Evolutionary conservation across 2,113 vertebrate genomes (phyloP), one percentile per base, ranked within the genome.

Genomic region (Vidua macroura): DNA sequence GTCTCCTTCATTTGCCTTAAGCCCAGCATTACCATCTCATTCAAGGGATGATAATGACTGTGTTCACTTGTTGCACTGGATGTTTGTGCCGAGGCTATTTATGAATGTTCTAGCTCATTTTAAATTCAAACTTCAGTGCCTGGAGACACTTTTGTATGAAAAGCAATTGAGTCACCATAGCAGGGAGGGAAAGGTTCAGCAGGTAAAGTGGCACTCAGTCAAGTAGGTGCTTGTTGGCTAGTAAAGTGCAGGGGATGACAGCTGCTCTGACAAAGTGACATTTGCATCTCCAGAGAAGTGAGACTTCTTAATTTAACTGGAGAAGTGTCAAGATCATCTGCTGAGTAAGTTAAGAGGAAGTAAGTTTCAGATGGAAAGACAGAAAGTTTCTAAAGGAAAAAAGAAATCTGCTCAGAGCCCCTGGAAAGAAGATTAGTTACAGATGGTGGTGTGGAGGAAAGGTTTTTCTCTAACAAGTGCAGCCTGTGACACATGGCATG

Each of bases 181-280:
- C 44, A 73, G n/a, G n/a, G 41, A 72, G 79, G 41, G 74, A 64
- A 37, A 87, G 35, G 33, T 85, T 88, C 73, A 52, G 78, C 74
- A 96, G 93, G 96, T 96, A 82, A 76, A 76, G 78, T 14, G 2
- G 63, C 75, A 73, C 59, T 83, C 48, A 62, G 59, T 86, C 75
- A 83, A 55, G 90, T 86, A 88, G 83, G 83, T 92, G 10, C 74
- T 85, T 86, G 79, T 77, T 92, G 92, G 96, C 67, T 92, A 79
- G 58, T 76, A 37, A 91, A 91, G 88, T 66, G 79, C 75, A 88
- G 83, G 79, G 72, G 88, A 55, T 94, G 96, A 77, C 93, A 96
- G 93, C 93, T 90, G 90, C 79, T 69, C 95, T 96, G 85, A 93
- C 88, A 90, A 93, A 92, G 86, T 95, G 96, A 94, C 95, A 92